Percentiles rank a stretch among this genome's conserved stretches.
Evolutionary conservation across 2,888 invertebrate species (phyloP).

Genomic region (Eilema griseolum): DNA sequence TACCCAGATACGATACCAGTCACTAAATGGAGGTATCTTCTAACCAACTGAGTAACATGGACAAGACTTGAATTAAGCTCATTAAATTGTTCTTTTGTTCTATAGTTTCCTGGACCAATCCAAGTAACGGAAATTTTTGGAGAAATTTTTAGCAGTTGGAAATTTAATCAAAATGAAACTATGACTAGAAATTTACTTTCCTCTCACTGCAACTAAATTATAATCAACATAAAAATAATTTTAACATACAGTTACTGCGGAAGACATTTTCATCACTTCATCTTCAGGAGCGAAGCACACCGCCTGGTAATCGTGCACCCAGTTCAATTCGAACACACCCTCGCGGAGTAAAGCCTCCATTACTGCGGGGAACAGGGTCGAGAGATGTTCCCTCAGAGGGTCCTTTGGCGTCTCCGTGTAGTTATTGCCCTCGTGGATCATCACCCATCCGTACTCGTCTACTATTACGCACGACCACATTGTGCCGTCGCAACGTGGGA

Average conservation of each 20-base stretch:
- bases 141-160: background rate
- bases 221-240: background rate
- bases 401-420: slow-evolving; percentile 53
- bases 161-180: background rate
- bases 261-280: slow-evolving; percentile 35
- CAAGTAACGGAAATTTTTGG: too few species aligned
- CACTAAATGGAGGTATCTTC: too few species aligned
- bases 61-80: too few species aligned
- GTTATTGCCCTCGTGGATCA: slow-evolving; percentile 63
- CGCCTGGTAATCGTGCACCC: slow-evolving; percentile 80
- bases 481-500: slow-evolving; percentile 69
- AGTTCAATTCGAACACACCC: slow-evolving; percentile 70
- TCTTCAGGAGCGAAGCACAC: slow-evolving; percentile 72
- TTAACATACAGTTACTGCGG: slow-evolving; percentile 61
- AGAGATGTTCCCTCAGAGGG: slow-evolving; percentile 69
- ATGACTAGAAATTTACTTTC: background rate
- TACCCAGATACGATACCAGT: too few species aligned
- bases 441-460: slow-evolving; percentile 80
- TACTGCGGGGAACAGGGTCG: slow-evolving; percentile 67
- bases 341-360: slow-evolving; percentile 74
- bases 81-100: too few species aligned
- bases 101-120: too few species aligned
- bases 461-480: slow-evolving; percentile 78
- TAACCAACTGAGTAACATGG: too few species aligned
- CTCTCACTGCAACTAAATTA: background rate